Evolutionary conservation across 2,797 vertebrate genomes (phyloP).

Genomic region (Enoplosus armatus): DNA sequence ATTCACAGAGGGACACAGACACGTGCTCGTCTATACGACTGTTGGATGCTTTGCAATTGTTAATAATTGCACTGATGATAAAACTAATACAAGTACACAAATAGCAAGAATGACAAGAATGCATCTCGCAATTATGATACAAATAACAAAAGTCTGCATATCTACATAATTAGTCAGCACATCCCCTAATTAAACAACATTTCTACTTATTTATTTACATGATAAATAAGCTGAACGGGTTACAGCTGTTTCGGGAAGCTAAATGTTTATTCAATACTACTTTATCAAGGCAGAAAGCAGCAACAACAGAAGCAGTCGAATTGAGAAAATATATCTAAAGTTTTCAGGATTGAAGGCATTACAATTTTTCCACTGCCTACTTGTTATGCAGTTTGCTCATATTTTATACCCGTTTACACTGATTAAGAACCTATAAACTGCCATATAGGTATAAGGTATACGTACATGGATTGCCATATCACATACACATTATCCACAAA

Average conservation of each 20-base stretch:
- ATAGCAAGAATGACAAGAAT: background rate
- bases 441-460: too few species aligned
- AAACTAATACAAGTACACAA: background rate
- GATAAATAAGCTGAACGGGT: background rate
- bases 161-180: background rate
- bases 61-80: background rate
- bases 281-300: background rate
- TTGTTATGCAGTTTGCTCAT: too few species aligned
- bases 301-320: background rate
- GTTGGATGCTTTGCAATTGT: constrained; percentile 12
- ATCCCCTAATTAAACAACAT: background rate
- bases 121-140: too few species aligned
- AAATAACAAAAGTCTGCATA: background rate
- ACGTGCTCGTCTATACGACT: background rate
- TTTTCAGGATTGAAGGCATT: too few species aligned
- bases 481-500: background rate
- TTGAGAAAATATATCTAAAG: background rate
- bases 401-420: too few species aligned
- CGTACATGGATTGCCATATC: too few species aligned
- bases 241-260: background rate
- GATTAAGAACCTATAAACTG: too few species aligned
- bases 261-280: background rate
- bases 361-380: too few species aligned
- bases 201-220: background rate
- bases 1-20: constrained; percentile 11